Percentiles rank a stretch among this genome's conserved stretches.
Evolutionary conservation across 1,140 invertebrate species (phyloP).

Genomic region (Nasonia giraulti): DNA sequence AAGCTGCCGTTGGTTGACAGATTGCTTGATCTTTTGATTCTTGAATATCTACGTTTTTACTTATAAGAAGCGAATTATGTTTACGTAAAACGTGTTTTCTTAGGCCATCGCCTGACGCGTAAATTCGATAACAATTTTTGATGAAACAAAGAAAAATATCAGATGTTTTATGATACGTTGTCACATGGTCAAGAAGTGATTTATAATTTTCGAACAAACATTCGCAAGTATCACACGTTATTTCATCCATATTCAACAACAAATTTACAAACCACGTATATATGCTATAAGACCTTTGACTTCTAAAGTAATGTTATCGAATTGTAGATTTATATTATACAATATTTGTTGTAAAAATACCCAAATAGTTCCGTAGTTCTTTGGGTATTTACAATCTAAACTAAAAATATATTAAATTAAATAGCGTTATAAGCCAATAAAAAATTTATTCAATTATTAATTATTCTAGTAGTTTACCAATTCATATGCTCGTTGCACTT

Average conservation of each 20-base stretch:
- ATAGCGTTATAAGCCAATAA: background rate
- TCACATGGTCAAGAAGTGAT: background rate
- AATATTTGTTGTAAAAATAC: constrained; percentile 9
- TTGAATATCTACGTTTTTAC: background rate
- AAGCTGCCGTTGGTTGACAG: background rate
- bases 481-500: constrained; percentile 6
- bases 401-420: background rate
- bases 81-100: background rate
- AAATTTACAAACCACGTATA: background rate
- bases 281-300: background rate
- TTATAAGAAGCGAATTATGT: background rate
- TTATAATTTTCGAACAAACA: background rate
- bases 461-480: background rate
- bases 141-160: background rate
- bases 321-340: constrained; percentile 20
- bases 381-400: constrained; percentile 34
- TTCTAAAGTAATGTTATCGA: constrained; percentile 42
- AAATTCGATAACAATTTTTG: background rate
- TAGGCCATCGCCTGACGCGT: background rate
- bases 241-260: background rate
- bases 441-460: background rate
- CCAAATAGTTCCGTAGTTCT: constrained; percentile 18
- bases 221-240: background rate
- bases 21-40: background rate
- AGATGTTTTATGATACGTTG: background rate